Conservation (phyloP, 2,113 vertebrate species). For the Gorsachius goisagi region DNA sequence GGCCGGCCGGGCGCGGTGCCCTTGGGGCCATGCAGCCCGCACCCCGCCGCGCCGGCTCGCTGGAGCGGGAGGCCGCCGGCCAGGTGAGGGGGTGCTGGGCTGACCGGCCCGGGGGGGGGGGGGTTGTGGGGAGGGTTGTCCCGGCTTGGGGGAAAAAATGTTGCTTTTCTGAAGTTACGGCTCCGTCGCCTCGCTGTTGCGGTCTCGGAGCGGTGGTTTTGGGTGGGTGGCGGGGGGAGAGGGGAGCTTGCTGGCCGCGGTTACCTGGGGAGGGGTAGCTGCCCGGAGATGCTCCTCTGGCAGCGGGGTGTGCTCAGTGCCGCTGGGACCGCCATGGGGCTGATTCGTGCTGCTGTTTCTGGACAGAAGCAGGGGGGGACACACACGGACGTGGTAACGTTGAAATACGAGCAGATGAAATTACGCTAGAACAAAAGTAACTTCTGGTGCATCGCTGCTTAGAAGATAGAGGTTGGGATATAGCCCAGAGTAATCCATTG, state of each 20-base stretch:
- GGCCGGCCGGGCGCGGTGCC: not conserved
- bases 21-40: not conserved
- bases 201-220: not conserved
- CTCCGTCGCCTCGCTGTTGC: not conserved
- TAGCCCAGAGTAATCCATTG: not conserved
- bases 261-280: fast-evolving
- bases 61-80: slow-evolving; percentile 63
- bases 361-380: not conserved
- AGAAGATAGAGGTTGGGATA: not conserved
- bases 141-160: not conserved
- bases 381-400: no score
- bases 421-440: not conserved
- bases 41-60: slow-evolving; percentile 79
- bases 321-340: fast-evolving
- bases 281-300: not conserved
- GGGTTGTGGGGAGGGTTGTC: not conserved
- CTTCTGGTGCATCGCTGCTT: not conserved
- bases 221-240: no score
- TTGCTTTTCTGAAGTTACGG: not conserved
- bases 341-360: not conserved
- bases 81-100: slow-evolving; percentile 71
- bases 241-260: fast-evolving
- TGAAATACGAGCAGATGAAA: not conserved
- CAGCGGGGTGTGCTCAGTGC: not conserved
- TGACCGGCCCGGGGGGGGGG: not conserved